Evolutionary conservation across 2,888 invertebrate genomes (phyloP).

Genomic region (Thecophora atra): DNA sequence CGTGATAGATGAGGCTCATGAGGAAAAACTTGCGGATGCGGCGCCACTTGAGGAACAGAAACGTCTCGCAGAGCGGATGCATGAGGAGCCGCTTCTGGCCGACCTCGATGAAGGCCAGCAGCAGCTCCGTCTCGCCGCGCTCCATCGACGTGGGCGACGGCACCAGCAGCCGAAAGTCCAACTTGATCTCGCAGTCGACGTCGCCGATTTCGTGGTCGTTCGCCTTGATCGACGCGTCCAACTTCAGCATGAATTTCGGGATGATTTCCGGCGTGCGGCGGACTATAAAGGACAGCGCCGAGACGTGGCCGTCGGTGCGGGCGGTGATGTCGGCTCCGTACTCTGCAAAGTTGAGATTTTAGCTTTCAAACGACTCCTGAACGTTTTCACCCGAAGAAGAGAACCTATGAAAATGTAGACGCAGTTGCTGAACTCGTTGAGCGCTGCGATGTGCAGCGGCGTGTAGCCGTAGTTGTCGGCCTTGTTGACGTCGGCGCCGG

Average conservation of each 20-base stretch:
- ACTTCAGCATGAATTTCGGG: slow-evolving; percentile 74
- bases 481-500: slow-evolving; percentile 78
- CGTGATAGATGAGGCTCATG: slow-evolving; percentile 80
- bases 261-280: slow-evolving; percentile 86
- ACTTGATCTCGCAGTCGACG: slow-evolving; percentile 82
- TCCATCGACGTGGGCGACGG: slow-evolving; percentile 69
- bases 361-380: background rate
- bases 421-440: slow-evolving; percentile 82
- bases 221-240: slow-evolving; percentile 79
- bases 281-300: slow-evolving; percentile 82
- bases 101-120: slow-evolving; percentile 80
- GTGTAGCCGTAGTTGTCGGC: slow-evolving; percentile 86
- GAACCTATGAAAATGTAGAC: slow-evolving; percentile 75
- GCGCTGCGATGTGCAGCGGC: slow-evolving; percentile 82
- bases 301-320: slow-evolving; percentile 81
- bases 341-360: slow-evolving; percentile 65
- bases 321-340: slow-evolving; percentile 85
- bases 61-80: slow-evolving; percentile 86
- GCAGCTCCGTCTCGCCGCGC: slow-evolving; percentile 76
- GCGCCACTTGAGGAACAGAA: slow-evolving; percentile 84
- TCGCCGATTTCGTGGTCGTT: slow-evolving; percentile 88
- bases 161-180: slow-evolving; percentile 73
- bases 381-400: slow-evolving; percentile 48
- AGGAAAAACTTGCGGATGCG: slow-evolving; percentile 84
- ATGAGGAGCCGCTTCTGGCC: slow-evolving; percentile 82